These are phyloP conservation scores for Drosophila nikananu DNA, from an alignment of 1,140 invertebrate genomes.

Conservation along the genomic window DNA sequence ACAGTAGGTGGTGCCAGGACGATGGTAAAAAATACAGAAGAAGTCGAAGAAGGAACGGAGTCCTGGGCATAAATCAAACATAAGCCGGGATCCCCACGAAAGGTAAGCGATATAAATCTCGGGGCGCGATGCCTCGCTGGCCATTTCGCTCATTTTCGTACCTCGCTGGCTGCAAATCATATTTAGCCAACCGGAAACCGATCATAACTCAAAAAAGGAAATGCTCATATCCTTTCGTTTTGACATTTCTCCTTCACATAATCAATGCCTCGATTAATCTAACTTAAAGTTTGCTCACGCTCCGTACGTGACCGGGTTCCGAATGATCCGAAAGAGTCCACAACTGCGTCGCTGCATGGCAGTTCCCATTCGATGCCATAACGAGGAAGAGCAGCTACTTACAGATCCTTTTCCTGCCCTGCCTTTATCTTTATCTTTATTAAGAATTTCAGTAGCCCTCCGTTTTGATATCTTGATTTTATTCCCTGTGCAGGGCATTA, in stretches of 20 bases:
- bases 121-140: slow-evolving; percentile 16
- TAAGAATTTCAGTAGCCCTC: slow-evolving; percentile 81
- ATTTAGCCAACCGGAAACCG: slow-evolving; percentile 78
- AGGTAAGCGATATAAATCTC: slow-evolving; percentile 55
- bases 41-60: not conserved
- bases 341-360: slow-evolving; percentile 14
- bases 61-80: slow-evolving; percentile 70
- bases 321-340: slow-evolving; percentile 36
- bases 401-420: slow-evolving; percentile 68
- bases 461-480: slow-evolving; percentile 82
- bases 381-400: slow-evolving; percentile 42
- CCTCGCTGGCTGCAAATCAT: slow-evolving; percentile 62
- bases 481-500: slow-evolving; percentile 67
- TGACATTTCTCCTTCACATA: slow-evolving; percentile 72
- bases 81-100: slow-evolving; percentile 39
- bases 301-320: slow-evolving; percentile 70
- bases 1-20: slow-evolving; percentile 73
- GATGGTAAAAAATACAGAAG: not conserved
- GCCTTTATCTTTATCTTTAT: slow-evolving; percentile 66
- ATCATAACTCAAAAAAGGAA: slow-evolving; percentile 81
- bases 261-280: slow-evolving; percentile 76
- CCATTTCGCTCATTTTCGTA: slow-evolving; percentile 38
- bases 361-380: slow-evolving; percentile 21
- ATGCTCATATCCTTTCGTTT: slow-evolving; percentile 81
- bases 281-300: slow-evolving; percentile 84